Conservation (phyloP, 2,888 invertebrate genomes). For the Syritta pipiens region DNA sequence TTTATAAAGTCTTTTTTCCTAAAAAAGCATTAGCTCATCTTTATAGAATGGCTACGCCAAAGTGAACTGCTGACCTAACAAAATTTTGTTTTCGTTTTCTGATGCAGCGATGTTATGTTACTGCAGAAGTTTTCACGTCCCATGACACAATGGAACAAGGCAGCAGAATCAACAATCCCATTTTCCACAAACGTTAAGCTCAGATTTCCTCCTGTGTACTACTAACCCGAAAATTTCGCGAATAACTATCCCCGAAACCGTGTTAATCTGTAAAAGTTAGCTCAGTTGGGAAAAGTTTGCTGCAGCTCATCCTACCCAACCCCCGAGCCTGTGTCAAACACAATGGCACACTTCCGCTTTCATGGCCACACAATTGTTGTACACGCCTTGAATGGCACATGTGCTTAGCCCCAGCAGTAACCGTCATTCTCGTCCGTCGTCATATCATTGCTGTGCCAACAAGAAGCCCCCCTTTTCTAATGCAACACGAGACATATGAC, state of each 20-base stretch:
- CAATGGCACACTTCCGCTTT: slow-evolving; percentile 61
- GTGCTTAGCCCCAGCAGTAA: background rate
- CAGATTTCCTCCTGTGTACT: slow-evolving; percentile 4
- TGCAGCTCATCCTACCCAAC: background rate
- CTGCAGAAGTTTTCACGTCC: background rate
- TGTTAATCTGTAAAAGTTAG: slow-evolving; percentile 18
- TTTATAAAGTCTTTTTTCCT: too few relatives aligned
- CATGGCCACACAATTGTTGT: slow-evolving; percentile 40
- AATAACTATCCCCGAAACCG: background rate
- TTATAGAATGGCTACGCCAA: too few relatives aligned
- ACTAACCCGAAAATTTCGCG: slow-evolving; percentile 11
- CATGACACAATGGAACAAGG: background rate
- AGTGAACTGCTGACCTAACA: too few relatives aligned
- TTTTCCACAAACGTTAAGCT: background rate
- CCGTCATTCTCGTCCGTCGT: background rate
- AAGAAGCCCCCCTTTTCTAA: slow-evolving; percentile 26
- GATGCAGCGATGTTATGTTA: too few relatives aligned
- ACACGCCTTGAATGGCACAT: slow-evolving; percentile 21
- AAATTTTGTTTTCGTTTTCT: too few relatives aligned
- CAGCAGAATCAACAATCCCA: slow-evolving; percentile 1
- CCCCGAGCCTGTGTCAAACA: slow-evolving; percentile 30
- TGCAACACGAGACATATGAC: slow-evolving; percentile 47
- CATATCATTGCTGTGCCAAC: slow-evolving; percentile 17
- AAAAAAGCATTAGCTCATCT: too few relatives aligned
- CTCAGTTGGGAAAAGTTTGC: slow-evolving; percentile 4